These are phyloP conservation scores for Coregonus clupeaformis DNA, from an alignment of 2,113 vertebrate genomes.

Conservation along the genomic window DNA sequence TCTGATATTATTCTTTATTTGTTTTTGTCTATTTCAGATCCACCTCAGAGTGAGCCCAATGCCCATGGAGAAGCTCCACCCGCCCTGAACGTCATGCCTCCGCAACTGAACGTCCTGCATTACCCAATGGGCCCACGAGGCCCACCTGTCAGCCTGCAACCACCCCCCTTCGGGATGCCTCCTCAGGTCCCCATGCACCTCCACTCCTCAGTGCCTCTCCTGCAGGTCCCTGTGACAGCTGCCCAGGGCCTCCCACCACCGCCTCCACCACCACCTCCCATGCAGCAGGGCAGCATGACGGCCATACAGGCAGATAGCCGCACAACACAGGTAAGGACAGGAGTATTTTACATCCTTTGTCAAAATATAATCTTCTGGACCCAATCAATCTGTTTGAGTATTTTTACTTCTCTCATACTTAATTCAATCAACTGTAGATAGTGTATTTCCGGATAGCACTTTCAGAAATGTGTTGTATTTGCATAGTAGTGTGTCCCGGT, in stretches of 20 bases:
- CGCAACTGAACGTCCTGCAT: conserved; percentile 78
- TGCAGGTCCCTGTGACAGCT: conserved; percentile 83
- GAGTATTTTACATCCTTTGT: too few species aligned
- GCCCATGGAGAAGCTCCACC: conserved; percentile 81
- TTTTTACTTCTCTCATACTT: too few species aligned
- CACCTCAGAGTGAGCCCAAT: conserved; percentile 78
- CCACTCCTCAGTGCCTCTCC: conserved; percentile 82
- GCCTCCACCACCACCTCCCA: conserved; percentile 92
- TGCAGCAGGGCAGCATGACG: conserved; percentile 84
- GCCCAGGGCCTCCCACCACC: conserved; percentile 91
- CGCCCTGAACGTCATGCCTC: conserved; percentile 79
- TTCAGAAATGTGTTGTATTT: not conserved
- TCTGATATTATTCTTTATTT: not conserved
- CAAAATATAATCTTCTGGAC: too few species aligned
- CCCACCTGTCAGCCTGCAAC: conserved; percentile 81
- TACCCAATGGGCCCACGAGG: conserved; percentile 79
- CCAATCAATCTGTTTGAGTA: too few species aligned
- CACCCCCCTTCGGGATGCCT: conserved; percentile 78
- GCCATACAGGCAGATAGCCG: conserved; percentile 82
- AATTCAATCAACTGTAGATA: too few species aligned
- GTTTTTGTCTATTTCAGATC: conserved; percentile 72
- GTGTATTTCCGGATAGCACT: too few species aligned
- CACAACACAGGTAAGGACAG: conserved; percentile 78
- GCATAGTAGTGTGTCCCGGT: not conserved
- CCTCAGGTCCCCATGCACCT: conserved; percentile 87